These are phyloP conservation scores for Nasonia oneida DNA, from an alignment of 2,888 invertebrate species.

Conservation along the genomic window DNA sequence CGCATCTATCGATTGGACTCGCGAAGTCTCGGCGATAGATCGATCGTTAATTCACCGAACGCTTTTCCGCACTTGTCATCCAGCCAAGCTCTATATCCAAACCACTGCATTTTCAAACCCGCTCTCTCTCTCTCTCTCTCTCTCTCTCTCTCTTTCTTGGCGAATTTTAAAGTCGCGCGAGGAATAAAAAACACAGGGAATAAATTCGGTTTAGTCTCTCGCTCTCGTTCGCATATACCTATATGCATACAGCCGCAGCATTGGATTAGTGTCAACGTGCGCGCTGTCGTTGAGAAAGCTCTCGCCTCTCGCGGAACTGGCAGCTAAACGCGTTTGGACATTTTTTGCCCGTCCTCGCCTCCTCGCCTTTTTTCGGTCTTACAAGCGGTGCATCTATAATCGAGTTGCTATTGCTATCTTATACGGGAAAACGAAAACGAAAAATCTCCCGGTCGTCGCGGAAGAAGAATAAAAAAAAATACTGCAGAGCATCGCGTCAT, in stretches of 20 bases:
- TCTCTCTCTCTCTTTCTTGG: not conserved
- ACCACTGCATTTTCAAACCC: not conserved
- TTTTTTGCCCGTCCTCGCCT: not conserved
- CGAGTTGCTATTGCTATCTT: not conserved
- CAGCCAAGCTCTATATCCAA: not conserved
- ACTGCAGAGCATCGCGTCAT: too few relatives aligned
- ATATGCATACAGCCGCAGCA: constrained; percentile 21
- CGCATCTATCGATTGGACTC: not conserved
- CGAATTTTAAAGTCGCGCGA: not conserved
- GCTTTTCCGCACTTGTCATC: not conserved
- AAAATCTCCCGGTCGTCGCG: not conserved
- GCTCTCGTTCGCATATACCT: not conserved
- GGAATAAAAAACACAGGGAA: not conserved
- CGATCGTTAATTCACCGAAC: not conserved
- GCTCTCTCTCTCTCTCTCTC: not conserved
- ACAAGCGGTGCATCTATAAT: not conserved
- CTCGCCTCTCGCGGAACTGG: not conserved
- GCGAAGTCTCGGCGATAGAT: not conserved
- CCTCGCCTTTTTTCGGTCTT: not conserved
- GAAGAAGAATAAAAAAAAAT: not conserved
- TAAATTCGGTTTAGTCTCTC: constrained; percentile 8
- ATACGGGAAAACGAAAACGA: not conserved
- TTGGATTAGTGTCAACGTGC: constrained; percentile 52
- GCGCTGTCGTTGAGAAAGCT: constrained; percentile 1
- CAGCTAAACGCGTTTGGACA: constrained; percentile 5